Percentiles rank a stretch among this genome's conserved stretches.
Evolutionary conservation across 2,888 invertebrate species (phyloP).

Genomic region (Orthosia gracilis): DNA sequence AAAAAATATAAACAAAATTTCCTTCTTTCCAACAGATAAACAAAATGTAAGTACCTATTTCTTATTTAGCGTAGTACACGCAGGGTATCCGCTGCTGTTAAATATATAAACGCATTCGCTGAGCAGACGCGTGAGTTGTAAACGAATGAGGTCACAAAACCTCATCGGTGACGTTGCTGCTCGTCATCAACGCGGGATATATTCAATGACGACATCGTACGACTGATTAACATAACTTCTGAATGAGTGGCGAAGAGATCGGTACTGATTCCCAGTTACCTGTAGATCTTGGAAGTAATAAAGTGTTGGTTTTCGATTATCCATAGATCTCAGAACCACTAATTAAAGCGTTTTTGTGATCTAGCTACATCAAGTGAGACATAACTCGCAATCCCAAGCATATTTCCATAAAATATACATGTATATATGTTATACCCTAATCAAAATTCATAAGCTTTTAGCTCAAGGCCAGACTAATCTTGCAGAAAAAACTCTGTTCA

Average conservation of each 20-base stretch:
- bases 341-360: not conserved
- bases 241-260: not conserved
- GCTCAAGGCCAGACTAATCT: slow-evolving; percentile 50
- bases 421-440: slow-evolving; percentile 30
- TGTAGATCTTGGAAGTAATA: no score
- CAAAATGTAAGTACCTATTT: no score
- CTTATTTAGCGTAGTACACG: no score
- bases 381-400: not conserved
- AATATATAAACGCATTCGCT: no score
- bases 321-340: no score
- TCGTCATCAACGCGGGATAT: not conserved
- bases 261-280: no score
- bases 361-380: not conserved
- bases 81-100: no score
- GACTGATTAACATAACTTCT: not conserved
- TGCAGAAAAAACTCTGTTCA: slow-evolving; percentile 47
- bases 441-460: slow-evolving; percentile 43
- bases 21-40: no score
- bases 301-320: no score
- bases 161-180: not conserved
- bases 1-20: no score
- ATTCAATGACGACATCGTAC: not conserved
- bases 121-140: not conserved
- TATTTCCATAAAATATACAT: not conserved
- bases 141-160: not conserved